Base-by-base conservation (phyloP, 2,113 vertebrate species). In the Callipepla squamata region DNA sequence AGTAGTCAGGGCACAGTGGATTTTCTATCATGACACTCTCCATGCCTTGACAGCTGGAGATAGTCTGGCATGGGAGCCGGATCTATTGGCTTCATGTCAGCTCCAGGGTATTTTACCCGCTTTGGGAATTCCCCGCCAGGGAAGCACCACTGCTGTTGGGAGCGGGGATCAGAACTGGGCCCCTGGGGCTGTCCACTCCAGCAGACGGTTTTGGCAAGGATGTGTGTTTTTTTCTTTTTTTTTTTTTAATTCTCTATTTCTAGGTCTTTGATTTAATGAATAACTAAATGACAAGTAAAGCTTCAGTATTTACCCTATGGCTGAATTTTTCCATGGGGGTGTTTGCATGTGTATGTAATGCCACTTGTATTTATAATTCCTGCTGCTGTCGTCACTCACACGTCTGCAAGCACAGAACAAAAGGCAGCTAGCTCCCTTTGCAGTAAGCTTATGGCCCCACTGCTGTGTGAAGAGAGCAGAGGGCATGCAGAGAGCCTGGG, bases 211-310 rank as follows among this genome's bases (percentile, higher is more conserved):
- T 96, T 97, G 96, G 95, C 94, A 97, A 97, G 57, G 42, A 55
- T 85, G 40, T 17, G 5, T 51, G 22, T 30, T 16, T 51, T 34
- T 65, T 70, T 95, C 23, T 23, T 38, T 34, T 44, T 95, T 34
- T 44, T 95, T 74, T 88, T 68, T 8, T 93, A 69, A 84, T 86
- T 66, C 26, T 25, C 72, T 93, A 78, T 90, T 97, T 95, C 81
- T 97, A 87, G 55, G 25, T 70, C 76, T 94, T 55, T 88, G 85
- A 94, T 91, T 93, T 94, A 92, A 86, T 85, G 91, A 95, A 97
- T 96, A 97, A 80, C 93, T 80, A 81, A 94, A 92, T 94, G 89
- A 96, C 93, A 95, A 97, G 89, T 90, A 92, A 97, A 97, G 93
- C 85, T 85, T 94, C 81, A 90, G 50, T 94, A 91, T 97, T 96